Evolutionary conservation across 2,888 invertebrate genomes (phyloP), one percentile per base, ranked within the genome.

Genomic region (Noctua fimbriata): DNA sequence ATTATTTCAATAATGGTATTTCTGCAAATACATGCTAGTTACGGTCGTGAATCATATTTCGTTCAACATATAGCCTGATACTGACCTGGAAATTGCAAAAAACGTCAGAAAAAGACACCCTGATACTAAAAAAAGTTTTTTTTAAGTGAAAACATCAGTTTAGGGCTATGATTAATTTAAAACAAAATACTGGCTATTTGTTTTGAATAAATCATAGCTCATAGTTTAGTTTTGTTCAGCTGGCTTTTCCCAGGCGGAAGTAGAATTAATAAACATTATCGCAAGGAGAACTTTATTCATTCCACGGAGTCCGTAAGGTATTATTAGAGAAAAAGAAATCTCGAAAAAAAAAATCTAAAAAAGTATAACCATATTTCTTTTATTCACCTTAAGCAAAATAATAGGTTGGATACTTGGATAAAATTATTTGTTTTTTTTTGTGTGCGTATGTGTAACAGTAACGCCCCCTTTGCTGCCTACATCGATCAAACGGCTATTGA

Each of bases 201-300:
- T 71, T 52, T 72, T 69, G 36, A 85, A 85, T 74, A 67, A 71
- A 60, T 63, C 24, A 67, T 47, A 32, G 32, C 60, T 36, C 32
- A 65, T 32, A 36, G 41, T 82, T 52, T 41, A 14, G 2, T 71
- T 52, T 47, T 28, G 7, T 73, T 47, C 78, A 84, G 52, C 73
- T 85, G 86, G 5, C 7, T 3, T n/a, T 82, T 85, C 78, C 49
- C 84, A 80, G 16, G 85, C 73, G 32, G 52, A 69, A 69, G 24
- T 44, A 18, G 66, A 9, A 32, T 74, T 66, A 65, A 36, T 66
- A 16, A 65, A 65, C 21, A 36, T 60, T 44, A 1, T 12, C 65
- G 36, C 0, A 65, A 10, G 21, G 10, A 10, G 10, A 65, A 36
- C 65, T 36, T 65, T 36, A 36, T 21, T 65, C 21, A 36, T 21